Evolutionary conservation across 2,113 vertebrate genomes (phyloP).

Genomic region (Leptocoma aspasia): DNA sequence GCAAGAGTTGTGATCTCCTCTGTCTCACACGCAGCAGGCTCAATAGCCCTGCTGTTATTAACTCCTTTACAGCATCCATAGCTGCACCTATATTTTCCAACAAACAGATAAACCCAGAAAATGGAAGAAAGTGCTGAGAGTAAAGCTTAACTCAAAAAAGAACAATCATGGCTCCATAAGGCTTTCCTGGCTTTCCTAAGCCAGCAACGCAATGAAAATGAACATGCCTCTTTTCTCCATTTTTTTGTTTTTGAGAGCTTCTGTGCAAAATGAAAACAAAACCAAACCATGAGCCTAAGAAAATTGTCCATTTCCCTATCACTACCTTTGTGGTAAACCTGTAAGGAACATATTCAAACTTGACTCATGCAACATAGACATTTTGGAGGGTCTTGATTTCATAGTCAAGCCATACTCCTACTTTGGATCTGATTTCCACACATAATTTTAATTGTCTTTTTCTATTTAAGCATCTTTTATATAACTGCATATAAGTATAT

Average conservation of each 20-base stretch:
- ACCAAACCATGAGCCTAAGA: neutral
- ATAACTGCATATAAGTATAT: neutral
- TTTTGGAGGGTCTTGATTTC: neutral
- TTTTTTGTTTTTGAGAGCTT: neutral
- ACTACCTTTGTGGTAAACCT: neutral
- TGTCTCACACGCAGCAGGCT: neutral
- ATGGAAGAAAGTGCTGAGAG: neutral
- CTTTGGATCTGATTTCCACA: neutral
- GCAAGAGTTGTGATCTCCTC: neutral
- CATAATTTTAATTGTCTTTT: neutral
- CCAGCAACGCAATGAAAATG: neutral
- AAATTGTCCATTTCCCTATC: neutral
- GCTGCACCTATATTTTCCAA: neutral
- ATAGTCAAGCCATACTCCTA: neutral
- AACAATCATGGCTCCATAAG: neutral
- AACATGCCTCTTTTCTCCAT: rapidly evolving
- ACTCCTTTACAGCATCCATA: neutral
- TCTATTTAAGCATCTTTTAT: neutral
- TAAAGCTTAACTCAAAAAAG: neutral
- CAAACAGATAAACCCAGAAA: neutral
- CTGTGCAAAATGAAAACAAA: neutral
- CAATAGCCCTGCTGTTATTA: neutral
- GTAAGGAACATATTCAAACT: neutral
- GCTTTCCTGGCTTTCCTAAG: neutral
- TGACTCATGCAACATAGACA: neutral